Evolutionary conservation across 2,888 invertebrate genomes (phyloP), one percentile per base, ranked within the genome.

Genomic region (Junonia oenone): DNA sequence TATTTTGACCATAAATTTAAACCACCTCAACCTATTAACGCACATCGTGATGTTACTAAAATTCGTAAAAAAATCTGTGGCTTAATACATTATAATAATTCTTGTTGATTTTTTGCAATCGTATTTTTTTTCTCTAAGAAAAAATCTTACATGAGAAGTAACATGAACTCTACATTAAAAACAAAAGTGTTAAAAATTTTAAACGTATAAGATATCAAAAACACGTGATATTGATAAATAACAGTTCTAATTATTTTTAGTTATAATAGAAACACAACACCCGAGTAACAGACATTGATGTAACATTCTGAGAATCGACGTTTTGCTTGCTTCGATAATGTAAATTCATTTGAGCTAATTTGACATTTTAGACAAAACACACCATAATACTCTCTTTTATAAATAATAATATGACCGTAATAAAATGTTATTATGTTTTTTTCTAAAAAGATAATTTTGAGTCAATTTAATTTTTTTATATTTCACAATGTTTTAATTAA

Each of bases 251-350:
- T 38, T 40, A 46, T 40, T 51, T 64, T 71, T 78, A 73, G 71
- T 64, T 75, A 73, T 55, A 52, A 56, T 56, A 58, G 83, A 78
- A 84, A 86, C 72, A 68, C 68, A 75, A 83, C 82, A 85, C 83
- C 83, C 45, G 58, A 61, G 72, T 72, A 79, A 72, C 79, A 79
- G 63, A 64, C 56, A 64, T 69, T 68, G 63, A 67, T 67, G 78
- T 75, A 81, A 80, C 69, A 77, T 85, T 86, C 86, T 77, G 15
- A 77, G 86, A 86, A 84, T 73, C 71, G 51, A 49, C 73, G 76
- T 72, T 78, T 68, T 81, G 83, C 81, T 76, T 73, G 76, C 68
- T 69, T 71, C 64, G 69, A 70, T 69, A 71, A 68, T 67, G 63
- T 69, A 66, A 71, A 69, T 63, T 68, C 68, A 61, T 72, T 71